phyloP scores from a whole-genome alignment of 2,888 invertebrate species.

The Phengaris alcon region DNA sequence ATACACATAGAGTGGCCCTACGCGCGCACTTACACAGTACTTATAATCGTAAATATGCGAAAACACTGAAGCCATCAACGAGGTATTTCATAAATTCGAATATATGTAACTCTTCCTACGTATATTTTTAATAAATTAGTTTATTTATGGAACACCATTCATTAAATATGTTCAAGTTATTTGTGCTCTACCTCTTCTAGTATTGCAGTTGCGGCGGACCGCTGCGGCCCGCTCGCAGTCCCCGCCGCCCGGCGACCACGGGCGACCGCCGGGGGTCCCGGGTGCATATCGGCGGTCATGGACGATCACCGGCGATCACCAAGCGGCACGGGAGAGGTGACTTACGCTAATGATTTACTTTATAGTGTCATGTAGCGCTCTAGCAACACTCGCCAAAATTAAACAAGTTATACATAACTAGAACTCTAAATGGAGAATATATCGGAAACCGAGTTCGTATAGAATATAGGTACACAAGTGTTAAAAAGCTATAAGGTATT shows the following conservation, averaged over 20 bases:
- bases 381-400: conserved; percentile 11
- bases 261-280: neutral
- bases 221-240: neutral
- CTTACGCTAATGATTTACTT: neutral
- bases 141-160: conserved; percentile 21
- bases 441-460: neutral
- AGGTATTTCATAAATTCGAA: conserved; percentile 34
- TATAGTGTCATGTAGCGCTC: conserved; percentile 3
- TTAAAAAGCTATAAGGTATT: conserved; percentile 11
- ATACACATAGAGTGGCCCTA: conserved; percentile 35
- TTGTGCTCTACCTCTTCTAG: conserved; percentile 24
- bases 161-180: conserved; percentile 17
- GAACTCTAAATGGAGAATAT: neutral
- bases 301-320: neutral
- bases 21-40: neutral
- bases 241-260: neutral
- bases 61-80: conserved; percentile 35
- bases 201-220: conserved; percentile 9
- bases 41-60: conserved; percentile 21
- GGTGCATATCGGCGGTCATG: neutral
- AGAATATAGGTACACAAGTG: neutral
- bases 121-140: conserved; percentile 14
- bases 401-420: neutral
- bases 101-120: conserved; percentile 29
- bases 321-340: conserved; percentile 1